A percentile compares a stretch with the other conserved stretches of the same genome.
phyloP scores from a whole-genome alignment of 2,888 invertebrate species.

The Melinaea menophilus region DNA sequence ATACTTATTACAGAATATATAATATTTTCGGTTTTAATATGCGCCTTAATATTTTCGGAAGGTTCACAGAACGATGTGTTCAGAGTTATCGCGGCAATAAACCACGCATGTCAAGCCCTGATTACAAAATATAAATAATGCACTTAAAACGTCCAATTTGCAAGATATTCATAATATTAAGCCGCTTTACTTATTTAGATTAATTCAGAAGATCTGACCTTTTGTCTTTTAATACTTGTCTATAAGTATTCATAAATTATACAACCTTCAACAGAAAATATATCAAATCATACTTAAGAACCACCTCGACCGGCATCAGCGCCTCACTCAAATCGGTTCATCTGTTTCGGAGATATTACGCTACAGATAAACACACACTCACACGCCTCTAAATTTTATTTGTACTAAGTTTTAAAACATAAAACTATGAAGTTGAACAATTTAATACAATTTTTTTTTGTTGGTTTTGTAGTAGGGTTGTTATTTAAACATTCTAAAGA shows the following conservation, averaged over 20 bases:
- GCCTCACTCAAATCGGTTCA: too few relatives aligned
- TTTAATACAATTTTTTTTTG: too few relatives aligned
- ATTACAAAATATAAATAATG: slow-evolving; percentile 57
- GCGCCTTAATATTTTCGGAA: slow-evolving; percentile 39
- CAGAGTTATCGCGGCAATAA: slow-evolving; percentile 48
- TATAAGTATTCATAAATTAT: not conserved
- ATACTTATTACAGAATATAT: too few relatives aligned
- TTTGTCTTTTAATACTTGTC: not conserved
- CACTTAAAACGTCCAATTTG: slow-evolving; percentile 23
- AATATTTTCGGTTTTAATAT: not conserved
- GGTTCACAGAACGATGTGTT: slow-evolving; percentile 46
- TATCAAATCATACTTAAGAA: too few relatives aligned
- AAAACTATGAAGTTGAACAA: too few relatives aligned
- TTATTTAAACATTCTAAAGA: too few relatives aligned
- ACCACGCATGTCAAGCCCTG: slow-evolving; percentile 46
- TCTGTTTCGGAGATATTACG: too few relatives aligned
- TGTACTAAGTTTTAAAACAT: too few relatives aligned
- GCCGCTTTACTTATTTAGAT: slow-evolving; percentile 7
- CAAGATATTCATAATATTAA: slow-evolving; percentile 32
- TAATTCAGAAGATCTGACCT: slow-evolving; percentile 1
- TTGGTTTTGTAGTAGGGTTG: too few relatives aligned
- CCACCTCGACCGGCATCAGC: too few relatives aligned
- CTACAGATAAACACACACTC: too few relatives aligned
- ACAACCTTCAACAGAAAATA: not conserved
- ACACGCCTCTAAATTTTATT: too few relatives aligned